Evolutionary conservation across 2,113 vertebrate species (phyloP), one percentile per base, ranked within the genome.

Genomic region (Numida meleagris): DNA sequence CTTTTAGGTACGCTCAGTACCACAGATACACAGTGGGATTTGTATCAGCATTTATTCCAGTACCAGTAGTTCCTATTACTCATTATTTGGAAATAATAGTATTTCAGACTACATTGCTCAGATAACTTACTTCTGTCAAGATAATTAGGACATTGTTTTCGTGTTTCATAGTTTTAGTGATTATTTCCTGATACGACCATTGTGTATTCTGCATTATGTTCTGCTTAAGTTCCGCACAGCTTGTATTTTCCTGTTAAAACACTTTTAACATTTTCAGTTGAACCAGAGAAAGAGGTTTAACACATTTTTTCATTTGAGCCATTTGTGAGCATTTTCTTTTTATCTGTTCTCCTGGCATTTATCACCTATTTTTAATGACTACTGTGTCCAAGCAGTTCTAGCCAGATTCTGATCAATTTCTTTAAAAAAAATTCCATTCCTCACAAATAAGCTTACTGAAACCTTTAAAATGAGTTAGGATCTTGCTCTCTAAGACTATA

Each of bases 201-300:
- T 65, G 4, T 13, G 59, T 27, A 48, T 68, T 63, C 33, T 5
- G 1, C 2, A 7, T 40, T 58, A 17, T 48, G 11, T n/a, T 71
- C 57, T 36, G 10, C 27, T 74, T 14, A 59, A 20, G 29, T 65
- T 62, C 8, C 20, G 63, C 76, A 55, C 4, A 73, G 14, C 5
- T 65, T 65, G 29, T 70, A 3, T 38, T 83, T 66, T 51, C 33
- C 14, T 62, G 1, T 10, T 27, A 33, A 67, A 25, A 12, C 2
- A 1, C 4, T 53, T 57, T 29, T 40, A 29, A 40, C 38, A 25
- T 4, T 73, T 29, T 8, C 17, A 51, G 5, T 2, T 27, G 1
- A 10, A 38, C 55, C 46, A 53, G 31, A 38, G 3, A 13, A 71
- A 33, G 15, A 0, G 0, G 2, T 45, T 80, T 86, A 4, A 15